These are phyloP conservation scores for Sprattus sprattus DNA, from an alignment of 2,113 vertebrate genomes.

Conservation along the genomic window DNA sequence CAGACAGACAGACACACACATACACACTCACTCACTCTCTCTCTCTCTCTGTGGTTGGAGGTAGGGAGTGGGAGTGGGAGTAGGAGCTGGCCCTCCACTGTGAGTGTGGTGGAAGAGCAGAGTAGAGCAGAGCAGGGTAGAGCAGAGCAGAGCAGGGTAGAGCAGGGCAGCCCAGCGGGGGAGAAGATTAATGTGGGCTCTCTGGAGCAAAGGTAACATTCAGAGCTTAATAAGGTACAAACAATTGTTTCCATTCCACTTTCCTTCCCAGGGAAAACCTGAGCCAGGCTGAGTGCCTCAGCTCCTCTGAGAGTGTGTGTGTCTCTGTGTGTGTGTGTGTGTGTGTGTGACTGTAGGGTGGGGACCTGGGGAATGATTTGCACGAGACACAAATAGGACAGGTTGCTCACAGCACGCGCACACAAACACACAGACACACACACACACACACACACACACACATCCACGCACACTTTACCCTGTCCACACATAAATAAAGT, in stretches of 20 bases:
- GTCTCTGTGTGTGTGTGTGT: background rate
- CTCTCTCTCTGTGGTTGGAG: conserved; percentile 40
- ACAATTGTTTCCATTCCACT: conserved; percentile 77
- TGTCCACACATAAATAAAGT: background rate
- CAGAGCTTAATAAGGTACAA: conserved; percentile 81
- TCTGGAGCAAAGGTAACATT: conserved; percentile 78
- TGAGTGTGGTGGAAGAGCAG: conserved; percentile 51
- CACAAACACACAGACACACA: background rate
- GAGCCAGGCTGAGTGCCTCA: conserved; percentile 62
- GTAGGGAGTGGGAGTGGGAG: conserved; percentile 23
- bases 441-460: background rate
- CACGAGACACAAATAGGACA: background rate
- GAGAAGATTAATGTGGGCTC: conserved; percentile 78
- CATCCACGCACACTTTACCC: background rate
- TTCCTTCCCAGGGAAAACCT: conserved; percentile 75
- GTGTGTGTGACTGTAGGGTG: background rate
- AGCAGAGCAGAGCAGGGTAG: conserved; percentile 18
- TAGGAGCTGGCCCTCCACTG: conserved; percentile 34
- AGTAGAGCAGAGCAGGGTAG: conserved; percentile 43
- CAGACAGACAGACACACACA: background rate
- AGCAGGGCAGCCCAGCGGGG: conserved; percentile 54
- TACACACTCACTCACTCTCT: background rate
- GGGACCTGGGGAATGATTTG: background rate
- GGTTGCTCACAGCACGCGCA: background rate
- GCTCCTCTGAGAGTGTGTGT: conserved; percentile 12